Base-by-base conservation (phyloP, 2,888 invertebrate species). In the Altica lythri region DNA sequence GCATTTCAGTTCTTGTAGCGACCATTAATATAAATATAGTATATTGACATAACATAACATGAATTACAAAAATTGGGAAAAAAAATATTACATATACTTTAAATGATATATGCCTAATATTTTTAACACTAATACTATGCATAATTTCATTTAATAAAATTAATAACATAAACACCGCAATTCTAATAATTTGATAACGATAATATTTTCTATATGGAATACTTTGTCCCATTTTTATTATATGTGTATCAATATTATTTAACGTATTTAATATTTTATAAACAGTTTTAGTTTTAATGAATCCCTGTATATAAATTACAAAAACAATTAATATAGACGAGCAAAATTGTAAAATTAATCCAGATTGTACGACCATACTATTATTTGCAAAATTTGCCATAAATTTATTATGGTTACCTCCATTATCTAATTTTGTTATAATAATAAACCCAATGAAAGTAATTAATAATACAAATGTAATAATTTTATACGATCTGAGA, bases 171-270 rank as follows among this genome's bases (percentile, higher is more conserved):
- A 13, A 42, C 13, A 4, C 25, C 19, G 27, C 5, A 4, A 42
- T 42, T 10, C 25, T 12, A 1, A 30, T 17, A 5, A 52, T 10
- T 40, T 52, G 52, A 37, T 46, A 52, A 4, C 44, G 8, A 19
- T 46, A 18, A n/a, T 30, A 13, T 29, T 19, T 52, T 13, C 35
- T 37, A 25, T 52, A 46, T n/a, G 38, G 30, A n/a, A 52, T 27
- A 2, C 19, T 37, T 12, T 38, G 27, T 12, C 45, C 37, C 2
- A 40, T 37, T 1, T 12, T 46, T 12, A 14, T 27, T 12, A 52
- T 10, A 13, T 12, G 45, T 13, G 12, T 9, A 29, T 52, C 52
- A 3, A 52, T 42, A 4, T 27, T 18, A 16, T 44, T 17, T 1
- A 51, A n/a, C 8, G 29, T 34, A 12, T 29, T 9, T 13, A 51